Evolutionary conservation across 2,888 invertebrate genomes (phyloP).

Genomic region (Drosophila picticornis): DNA sequence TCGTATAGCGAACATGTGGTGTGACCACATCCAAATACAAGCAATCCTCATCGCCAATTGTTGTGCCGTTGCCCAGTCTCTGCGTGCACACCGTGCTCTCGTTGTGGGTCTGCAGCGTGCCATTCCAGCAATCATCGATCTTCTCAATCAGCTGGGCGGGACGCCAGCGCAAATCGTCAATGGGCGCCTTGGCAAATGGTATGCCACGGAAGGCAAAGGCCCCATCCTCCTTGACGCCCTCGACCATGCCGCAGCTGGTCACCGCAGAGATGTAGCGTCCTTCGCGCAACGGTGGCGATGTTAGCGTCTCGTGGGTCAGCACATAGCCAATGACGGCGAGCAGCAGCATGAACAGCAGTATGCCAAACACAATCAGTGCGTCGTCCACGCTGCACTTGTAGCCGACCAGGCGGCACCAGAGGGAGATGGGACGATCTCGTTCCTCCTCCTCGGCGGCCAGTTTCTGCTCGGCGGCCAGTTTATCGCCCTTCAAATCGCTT

Average conservation of each 20-base stretch:
- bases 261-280: conserved; percentile 90
- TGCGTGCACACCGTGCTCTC: conserved; percentile 90
- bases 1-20: conserved; percentile 92
- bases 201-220: conserved; percentile 93
- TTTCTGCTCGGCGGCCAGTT: conserved; percentile 82
- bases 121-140: conserved; percentile 92
- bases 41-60: conserved; percentile 92
- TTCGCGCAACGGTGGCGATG: conserved; percentile 89
- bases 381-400: conserved; percentile 89
- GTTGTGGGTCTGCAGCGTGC: conserved; percentile 89
- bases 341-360: conserved; percentile 87
- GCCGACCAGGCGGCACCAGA: conserved; percentile 87
- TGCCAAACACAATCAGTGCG: conserved; percentile 87
- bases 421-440: conserved; percentile 83
- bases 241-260: conserved; percentile 92
- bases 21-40: conserved; percentile 93
- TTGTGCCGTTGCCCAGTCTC: conserved; percentile 88
- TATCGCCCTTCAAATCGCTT: conserved; percentile 88
- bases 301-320: conserved; percentile 87
- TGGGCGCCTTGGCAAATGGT: conserved; percentile 92
- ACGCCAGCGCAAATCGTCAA: conserved; percentile 89
- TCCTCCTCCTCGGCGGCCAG: conserved; percentile 78
- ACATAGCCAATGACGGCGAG: conserved; percentile 89
- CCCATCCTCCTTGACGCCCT: conserved; percentile 92
- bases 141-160: conserved; percentile 89